Base-by-base conservation (phyloP, 2,888 invertebrate species). In the Eudemis profundana region DNA sequence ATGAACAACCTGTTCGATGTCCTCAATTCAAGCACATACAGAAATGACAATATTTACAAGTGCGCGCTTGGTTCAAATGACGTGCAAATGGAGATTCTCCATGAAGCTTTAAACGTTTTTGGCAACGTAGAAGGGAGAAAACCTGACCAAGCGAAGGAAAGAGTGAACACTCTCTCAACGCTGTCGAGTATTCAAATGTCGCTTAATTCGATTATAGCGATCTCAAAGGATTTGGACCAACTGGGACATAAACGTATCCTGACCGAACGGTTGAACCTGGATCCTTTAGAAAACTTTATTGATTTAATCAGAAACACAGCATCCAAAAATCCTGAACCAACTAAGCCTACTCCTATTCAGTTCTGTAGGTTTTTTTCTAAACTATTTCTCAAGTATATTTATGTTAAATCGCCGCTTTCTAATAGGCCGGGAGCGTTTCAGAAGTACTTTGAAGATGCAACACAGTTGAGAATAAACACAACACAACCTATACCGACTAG, bases 1-100 rank as follows among this genome's bases (percentile, higher is more conserved):
- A 40, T 60, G 27, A 60, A 60, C 29, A 40, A 60, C 14, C 27
- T 60, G 17, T 50, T 29, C 14, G 50, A 60, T 50, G 60, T 60
- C 29, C 60, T 60, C 3, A 60, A 60, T 14, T 50, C 60, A n/a
- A 60, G 49, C 27, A 50, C 60, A 40, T 60, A 50, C 29, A 50
- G 50, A 40, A 40, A 50, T 29, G 49, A 50, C 17, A 49, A 49
- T 38, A 17, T 50, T 4, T 50, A 50, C 38, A 50, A 60, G 23
- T 19, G 60, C n/a, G 60, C 60, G 19, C 60, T 60, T 5, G 49
- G 60, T 19, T 38, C 60, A 42, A 17, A 60, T 8, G 49, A 60
- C n/a, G n/a, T n/a, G n/a, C 60, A 60, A 19, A 19, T 60, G 14
- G 15, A 38, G 15, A 19, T 60, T 29, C 47, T 60, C 0, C 15